phyloP scores from a whole-genome alignment of 2,113 vertebrate genomes.

The Chaenogobius annularis region DNA sequence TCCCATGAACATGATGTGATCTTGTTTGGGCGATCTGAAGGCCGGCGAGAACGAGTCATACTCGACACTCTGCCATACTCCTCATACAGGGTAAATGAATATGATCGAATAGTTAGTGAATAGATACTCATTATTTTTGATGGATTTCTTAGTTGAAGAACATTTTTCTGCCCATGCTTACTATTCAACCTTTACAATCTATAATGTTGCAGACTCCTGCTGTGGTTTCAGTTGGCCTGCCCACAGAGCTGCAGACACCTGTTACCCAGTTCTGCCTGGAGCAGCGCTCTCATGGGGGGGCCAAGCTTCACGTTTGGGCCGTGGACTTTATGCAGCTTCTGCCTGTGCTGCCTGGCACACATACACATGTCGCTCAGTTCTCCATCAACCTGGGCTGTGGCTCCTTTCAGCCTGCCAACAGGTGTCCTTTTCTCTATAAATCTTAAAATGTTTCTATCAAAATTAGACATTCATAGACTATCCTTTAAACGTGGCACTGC shows the following conservation, averaged over 20 bases:
- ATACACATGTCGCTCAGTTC: conserved; percentile 94
- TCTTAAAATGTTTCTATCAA: conserved; percentile 4
- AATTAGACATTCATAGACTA: neutral
- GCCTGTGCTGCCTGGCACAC: conserved; percentile 85
- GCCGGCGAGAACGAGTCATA: conserved; percentile 82
- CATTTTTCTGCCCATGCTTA: neutral
- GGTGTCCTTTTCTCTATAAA: conserved; percentile 73
- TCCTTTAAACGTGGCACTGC: neutral
- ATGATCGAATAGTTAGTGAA: neutral
- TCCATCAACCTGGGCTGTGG: conserved; percentile 97
- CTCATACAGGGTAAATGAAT: conserved; percentile 87
- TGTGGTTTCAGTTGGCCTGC: conserved; percentile 88
- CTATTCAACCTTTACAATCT: neutral
- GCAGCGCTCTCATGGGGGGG: conserved; percentile 87
- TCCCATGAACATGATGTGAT: conserved; percentile 89
- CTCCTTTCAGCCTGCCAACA: conserved; percentile 93
- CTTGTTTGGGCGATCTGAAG: conserved; percentile 87
- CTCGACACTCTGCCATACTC: conserved; percentile 89
- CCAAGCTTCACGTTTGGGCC: conserved; percentile 88
- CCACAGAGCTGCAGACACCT: conserved; percentile 88
- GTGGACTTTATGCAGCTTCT: conserved; percentile 94
- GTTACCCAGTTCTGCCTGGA: conserved; percentile 93
- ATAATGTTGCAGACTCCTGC: conserved; percentile 79
- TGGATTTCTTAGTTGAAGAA: neutral
- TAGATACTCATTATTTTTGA: neutral